Evolutionary conservation across 2,888 invertebrate genomes (phyloP), one percentile per base, ranked within the genome.

Genomic region (Mesoligia furuncula): DNA sequence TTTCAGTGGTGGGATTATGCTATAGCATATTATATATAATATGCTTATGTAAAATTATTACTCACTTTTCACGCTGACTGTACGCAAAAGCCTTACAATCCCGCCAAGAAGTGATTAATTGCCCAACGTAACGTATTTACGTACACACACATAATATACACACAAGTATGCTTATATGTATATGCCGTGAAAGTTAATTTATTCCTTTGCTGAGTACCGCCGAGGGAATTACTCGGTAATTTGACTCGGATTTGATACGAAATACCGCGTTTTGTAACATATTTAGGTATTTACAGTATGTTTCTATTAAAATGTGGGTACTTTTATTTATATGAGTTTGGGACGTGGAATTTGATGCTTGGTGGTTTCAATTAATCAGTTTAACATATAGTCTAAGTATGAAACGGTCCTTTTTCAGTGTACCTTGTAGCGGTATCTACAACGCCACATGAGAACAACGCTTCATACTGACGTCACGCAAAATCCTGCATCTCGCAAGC

Each of bases 211-310:
- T 77, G 80, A 77, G 76, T 73, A 77, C 79, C 72, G 39, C 66
- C 59, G 45, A 20, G 79, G 80, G 87, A 87, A 79, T 87, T 87
- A 80, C 72, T 87, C 15, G 69, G 85, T 83, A 87, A 86, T 87
- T 86, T 83, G 65, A 87, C 68, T 75, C 66, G 70, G 83, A 80
- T 83, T 78, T 76, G 75, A 62, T 76, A 65, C 71, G 64, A 74
- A 78, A 78, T 77, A 70, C 73, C 48, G 73, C 27, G 62, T 80
- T 77, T 80, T 87, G 80, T 77, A 24, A 69, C 36, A 61, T 76
- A 64, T 73, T 69, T 66, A 39, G 6, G 51, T 79, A 69, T 64
- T 80, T 77, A 59, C n/a, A 65, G 74, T 27, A 59, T 65, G 31
- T 73, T 64, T 67, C 77, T 74, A 71, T 80, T 80, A n/a, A 72